Percentiles rank a stretch among this genome's conserved stretches.
Conservation (phyloP, 2,113 vertebrate species). For the Amazona guildingii region DNA sequence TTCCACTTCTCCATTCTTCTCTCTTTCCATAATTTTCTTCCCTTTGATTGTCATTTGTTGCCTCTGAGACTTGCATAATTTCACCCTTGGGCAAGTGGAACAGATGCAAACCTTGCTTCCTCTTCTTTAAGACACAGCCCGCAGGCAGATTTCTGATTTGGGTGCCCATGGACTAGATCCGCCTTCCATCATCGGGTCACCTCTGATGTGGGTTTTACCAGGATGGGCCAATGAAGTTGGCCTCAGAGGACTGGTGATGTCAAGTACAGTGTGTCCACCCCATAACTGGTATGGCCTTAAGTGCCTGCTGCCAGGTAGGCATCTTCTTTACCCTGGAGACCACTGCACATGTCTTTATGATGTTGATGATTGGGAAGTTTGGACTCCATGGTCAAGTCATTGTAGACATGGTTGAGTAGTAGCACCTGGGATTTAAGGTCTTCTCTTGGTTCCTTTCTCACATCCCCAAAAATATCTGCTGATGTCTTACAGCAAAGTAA, state of each 20-base stretch:
- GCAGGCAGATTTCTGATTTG: not conserved
- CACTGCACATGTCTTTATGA: not conserved
- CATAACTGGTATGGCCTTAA: not conserved
- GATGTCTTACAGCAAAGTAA: not conserved
- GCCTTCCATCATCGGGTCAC: not conserved
- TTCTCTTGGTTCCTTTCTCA: not conserved
- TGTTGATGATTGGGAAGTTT: not conserved
- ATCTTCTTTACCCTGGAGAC: not conserved
- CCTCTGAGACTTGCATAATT: slow-evolving; percentile 8
- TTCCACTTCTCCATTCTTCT: slow-evolving; percentile 9
- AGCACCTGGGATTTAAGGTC: not conserved
- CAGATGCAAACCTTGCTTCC: not conserved
- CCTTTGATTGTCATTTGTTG: slow-evolving; percentile 25
- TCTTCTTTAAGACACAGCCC: not conserved
- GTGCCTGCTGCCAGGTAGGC: not conserved
- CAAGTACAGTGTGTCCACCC: not conserved
- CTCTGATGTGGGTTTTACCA: not conserved
- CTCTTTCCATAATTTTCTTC: not conserved
- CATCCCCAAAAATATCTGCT: not conserved
- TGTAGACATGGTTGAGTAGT: too few relatives aligned
- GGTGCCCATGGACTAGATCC: not conserved
- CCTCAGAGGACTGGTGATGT: not conserved
- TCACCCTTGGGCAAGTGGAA: not conserved
- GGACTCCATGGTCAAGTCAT: too few relatives aligned
- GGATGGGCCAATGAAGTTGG: not conserved